These are phyloP conservation scores for Pachymerium ferrugineum DNA, from an alignment of 2,888 invertebrate species.

Conservation along the genomic window DNA sequence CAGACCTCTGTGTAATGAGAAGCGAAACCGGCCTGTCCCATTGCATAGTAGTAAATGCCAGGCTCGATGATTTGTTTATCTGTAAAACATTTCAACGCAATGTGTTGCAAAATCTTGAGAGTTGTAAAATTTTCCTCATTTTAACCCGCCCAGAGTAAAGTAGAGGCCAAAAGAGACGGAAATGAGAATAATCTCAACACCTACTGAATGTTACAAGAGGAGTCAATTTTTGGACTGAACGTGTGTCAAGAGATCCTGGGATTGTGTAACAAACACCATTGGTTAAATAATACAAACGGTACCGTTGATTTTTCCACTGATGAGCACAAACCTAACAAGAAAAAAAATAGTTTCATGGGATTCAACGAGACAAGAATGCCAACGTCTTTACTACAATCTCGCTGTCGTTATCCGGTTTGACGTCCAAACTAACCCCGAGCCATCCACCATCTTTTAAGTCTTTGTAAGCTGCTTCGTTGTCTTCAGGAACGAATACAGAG, in stretches of 20 bases:
- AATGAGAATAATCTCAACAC: too few species aligned
- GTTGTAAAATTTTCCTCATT: too few species aligned
- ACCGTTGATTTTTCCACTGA: conserved; percentile 31
- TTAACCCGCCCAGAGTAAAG: too few species aligned
- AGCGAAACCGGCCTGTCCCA: not conserved
- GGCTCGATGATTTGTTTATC: not conserved
- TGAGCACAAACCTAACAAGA: conserved; percentile 31
- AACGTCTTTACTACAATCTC: not conserved
- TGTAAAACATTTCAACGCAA: not conserved
- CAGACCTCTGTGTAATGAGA: not conserved
- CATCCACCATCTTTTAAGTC: conserved; percentile 17
- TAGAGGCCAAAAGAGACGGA: too few species aligned
- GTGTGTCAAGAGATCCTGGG: not conserved
- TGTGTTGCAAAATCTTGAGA: too few species aligned
- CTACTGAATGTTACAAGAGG: not conserved
- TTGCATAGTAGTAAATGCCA: not conserved
- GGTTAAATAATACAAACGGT: conserved; percentile 8
- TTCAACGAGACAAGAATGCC: not conserved
- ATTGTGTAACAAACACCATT: conserved; percentile 30
- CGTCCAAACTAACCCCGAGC: conserved; percentile 19
- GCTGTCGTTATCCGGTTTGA: not conserved
- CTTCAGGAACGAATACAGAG: not conserved
- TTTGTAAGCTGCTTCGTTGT: not conserved
- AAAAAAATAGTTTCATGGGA: not conserved
- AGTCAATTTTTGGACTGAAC: not conserved